Evolutionary conservation across 2,113 vertebrate species (phyloP), one percentile per base, ranked within the genome.

Genomic region (Periophthalmodon schlosseri): DNA sequence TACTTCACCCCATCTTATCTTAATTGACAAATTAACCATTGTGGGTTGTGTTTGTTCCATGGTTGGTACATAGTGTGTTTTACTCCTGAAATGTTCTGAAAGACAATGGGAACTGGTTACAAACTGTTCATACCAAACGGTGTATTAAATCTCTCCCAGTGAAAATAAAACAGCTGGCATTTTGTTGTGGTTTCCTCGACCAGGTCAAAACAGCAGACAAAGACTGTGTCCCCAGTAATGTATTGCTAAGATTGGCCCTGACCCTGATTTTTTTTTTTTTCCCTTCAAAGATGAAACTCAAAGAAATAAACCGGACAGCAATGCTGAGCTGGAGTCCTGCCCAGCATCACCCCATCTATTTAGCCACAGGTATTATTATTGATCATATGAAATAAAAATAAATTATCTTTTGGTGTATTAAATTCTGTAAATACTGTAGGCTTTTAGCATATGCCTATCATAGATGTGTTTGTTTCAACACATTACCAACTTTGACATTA

Each of bases 321-420:
- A 96, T 97, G 89, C 96, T 97, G 94, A 95, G 96, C 49, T 99
- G 98, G 98, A 99, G 98, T 84, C 97, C 97, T 78, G 94, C 95
- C 3, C 95, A 96, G 83, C 96, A 97, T 76, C 96, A 99, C 77
- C 97, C 98, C 16, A 94, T 99, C 86, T 98, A 96, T 84, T 88
- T 99, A 68, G 98, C 98, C 36, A 95, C 98, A 89, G 98, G 98
- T 98, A 89, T 75, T 24, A 24, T 24, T 58, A 54, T 18, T 54
- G 18, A n/a, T 54, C 5, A 54, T n/a, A 54, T 54, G 18, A 20
- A 18, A 52, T 52, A 11, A 39, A 39, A 39, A 9, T 7, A 36
- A 39, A 8, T 39, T 10, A 44, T 44, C 39, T 44, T 10, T 44
- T 44, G 39, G 39, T 44, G 8, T 44, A 28, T 28, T 28, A 28